Base-by-base conservation (phyloP, 2,113 vertebrate species). In the Platichthys flesus region DNA sequence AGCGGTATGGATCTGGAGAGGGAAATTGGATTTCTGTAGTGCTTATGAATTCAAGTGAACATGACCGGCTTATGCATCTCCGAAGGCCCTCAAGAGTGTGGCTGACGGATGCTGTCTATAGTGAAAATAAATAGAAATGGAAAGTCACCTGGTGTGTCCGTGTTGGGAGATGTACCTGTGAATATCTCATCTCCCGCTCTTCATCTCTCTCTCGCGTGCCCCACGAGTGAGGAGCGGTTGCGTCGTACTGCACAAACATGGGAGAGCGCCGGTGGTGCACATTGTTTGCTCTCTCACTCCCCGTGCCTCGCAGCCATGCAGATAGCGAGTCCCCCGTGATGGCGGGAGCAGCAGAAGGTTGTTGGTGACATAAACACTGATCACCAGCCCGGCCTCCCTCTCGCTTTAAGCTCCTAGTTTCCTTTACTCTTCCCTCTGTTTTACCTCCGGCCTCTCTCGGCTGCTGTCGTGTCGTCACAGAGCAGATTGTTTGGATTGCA, bases 31-130 rank as follows among this genome's bases (percentile, higher is more conserved):
- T 90, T 88, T 82, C 81, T 75, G 73, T 74, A 66, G 75, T 47
- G 63, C 69, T 83, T 66, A 79, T 83, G 59, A 87, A 89, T 84
- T 83, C 70, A 84, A 78, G 78, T 79, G 86, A 85, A 88, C 79
- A 86, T 85, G 81, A 89, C 88, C 85, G 74, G 82, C 69, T 89
- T 83, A 77, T 82, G 77, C 72, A 83, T 86, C 81, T 79, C 65
- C 26, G 68, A 79, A 80, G 73, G 67, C 62, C 63, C 63, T 81
- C 65, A 49, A 79, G 79, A 78, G 62, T 57, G 40, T 76, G 61
- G 65, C 75, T 76, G 70, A 49, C 21, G 49, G 75, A 74, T 61
- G 75, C 57, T 81, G 10, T 23, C 58, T 14, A 40, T 16, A 4
- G 14, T 9, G 35, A 51, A 74, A 13, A 6, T 51, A n/a, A 10